These are phyloP conservation scores for Eleginops maclovinus DNA, from an alignment of 2,113 vertebrate species.

Conservation along the genomic window DNA sequence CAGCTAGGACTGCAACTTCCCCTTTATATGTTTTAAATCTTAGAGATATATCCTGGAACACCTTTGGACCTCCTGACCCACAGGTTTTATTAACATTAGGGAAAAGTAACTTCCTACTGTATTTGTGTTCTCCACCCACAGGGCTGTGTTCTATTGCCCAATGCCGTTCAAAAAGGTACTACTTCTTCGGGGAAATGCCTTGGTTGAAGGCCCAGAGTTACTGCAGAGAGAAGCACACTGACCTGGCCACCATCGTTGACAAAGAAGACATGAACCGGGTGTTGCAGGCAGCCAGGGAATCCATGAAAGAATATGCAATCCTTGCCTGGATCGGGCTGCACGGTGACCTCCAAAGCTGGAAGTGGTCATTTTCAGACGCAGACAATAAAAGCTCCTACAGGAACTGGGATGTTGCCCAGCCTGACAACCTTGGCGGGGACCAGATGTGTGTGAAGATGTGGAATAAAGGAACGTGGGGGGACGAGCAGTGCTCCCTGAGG, in stretches of 20 bases:
- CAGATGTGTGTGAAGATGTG: slow-evolving; percentile 33
- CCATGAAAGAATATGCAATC: neutral
- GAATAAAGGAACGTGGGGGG: neutral
- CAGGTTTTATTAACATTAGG: too few species aligned
- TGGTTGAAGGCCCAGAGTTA: neutral
- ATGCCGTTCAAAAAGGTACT: slow-evolving; percentile 11
- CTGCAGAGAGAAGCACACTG: slow-evolving; percentile 20
- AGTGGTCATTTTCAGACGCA: slow-evolving; percentile 6
- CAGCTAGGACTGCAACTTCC: too few species aligned
- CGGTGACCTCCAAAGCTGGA: slow-evolving; percentile 25
- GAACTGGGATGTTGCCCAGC: slow-evolving; percentile 19
- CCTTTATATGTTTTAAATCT: too few species aligned
- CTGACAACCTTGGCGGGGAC: slow-evolving; percentile 18
- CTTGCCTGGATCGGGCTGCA: slow-evolving; percentile 39
- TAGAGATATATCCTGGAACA: too few species aligned
- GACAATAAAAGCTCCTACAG: neutral
- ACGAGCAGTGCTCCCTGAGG: slow-evolving; percentile 3
- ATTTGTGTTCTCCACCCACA: neutral
- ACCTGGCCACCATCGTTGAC: slow-evolving; percentile 31
- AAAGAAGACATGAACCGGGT: slow-evolving; percentile 24
- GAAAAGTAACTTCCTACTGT: too few species aligned
- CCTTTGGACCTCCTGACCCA: too few species aligned
- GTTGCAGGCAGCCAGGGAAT: slow-evolving; percentile 1
- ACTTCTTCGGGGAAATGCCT: neutral
- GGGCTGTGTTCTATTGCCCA: too few species aligned